phyloP scores from a whole-genome alignment of 2,888 invertebrate species.

The Epistrophe grossulariae region DNA sequence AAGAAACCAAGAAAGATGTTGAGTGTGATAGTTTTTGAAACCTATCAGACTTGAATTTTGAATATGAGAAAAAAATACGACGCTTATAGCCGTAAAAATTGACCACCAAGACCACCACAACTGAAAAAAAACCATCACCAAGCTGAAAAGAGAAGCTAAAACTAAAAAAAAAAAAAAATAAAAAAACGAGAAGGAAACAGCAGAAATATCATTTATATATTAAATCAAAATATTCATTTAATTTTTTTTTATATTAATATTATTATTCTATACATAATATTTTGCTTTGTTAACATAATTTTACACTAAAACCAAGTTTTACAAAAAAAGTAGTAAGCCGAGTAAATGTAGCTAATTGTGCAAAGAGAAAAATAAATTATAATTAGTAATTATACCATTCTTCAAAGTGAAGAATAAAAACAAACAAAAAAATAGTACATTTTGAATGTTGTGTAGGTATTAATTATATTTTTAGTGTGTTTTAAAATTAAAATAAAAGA shows the following conservation, averaged over 20 bases:
- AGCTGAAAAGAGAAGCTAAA: constrained; percentile 46
- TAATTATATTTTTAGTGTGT: constrained; percentile 75
- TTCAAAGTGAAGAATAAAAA: constrained; percentile 60
- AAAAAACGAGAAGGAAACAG: constrained; percentile 2
- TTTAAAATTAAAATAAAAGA: constrained; percentile 38
- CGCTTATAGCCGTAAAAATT: constrained; percentile 50
- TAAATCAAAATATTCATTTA: constrained; percentile 36
- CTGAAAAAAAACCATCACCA: constrained; percentile 58
- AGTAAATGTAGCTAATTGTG: constrained; percentile 68
- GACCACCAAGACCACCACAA: constrained; percentile 71
- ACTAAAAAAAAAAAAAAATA: constrained; percentile 18
- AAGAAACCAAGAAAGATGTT: constrained; percentile 47
- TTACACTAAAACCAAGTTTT: constrained; percentile 47
- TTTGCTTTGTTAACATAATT: constrained; percentile 45
- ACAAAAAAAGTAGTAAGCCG: constrained; percentile 16
- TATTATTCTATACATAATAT: constrained; percentile 11
- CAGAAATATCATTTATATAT: constrained; percentile 48
- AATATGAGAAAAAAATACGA: constrained; percentile 37
- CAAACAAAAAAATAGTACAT: constrained; percentile 60
- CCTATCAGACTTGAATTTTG: constrained; percentile 33
- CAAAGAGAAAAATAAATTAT: constrained; percentile 32
- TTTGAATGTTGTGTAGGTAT: constrained; percentile 77
- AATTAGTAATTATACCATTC: constrained; percentile 48
- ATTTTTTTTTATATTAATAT: constrained; percentile 30
- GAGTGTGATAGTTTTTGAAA: constrained; percentile 36